A percentile compares a stretch with the other conserved stretches of the same genome.
Conservation (phyloP, 2,113 vertebrate species). For the Oreotragus oreotragus region DNA sequence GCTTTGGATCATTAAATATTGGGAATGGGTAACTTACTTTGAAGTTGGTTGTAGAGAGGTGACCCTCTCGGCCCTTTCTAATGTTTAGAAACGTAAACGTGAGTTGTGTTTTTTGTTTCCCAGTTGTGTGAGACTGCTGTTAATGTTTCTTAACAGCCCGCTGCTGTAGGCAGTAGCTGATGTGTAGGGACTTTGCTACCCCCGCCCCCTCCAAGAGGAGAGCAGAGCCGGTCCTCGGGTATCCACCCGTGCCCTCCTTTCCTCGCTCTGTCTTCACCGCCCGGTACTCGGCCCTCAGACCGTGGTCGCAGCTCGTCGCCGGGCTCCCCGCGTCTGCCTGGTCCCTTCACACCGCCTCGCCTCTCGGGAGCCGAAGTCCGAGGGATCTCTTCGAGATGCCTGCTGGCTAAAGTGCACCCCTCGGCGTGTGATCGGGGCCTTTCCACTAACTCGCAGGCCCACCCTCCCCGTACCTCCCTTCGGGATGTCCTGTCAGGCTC, state of each 20-base stretch:
- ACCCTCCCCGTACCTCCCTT: background rate
- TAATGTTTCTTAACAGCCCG: background rate
- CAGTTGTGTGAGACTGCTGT: background rate
- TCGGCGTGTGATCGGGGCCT: background rate
- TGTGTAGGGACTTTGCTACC: background rate
- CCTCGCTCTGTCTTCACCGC: background rate
- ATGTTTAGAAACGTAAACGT: background rate
- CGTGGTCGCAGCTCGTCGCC: background rate
- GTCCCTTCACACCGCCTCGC: background rate
- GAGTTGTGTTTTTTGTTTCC: background rate
- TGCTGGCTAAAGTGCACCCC: background rate
- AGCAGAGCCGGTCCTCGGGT: no score
- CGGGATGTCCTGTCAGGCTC: background rate
- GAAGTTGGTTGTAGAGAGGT: background rate
- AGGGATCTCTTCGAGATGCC: background rate
- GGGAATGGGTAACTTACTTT: background rate
- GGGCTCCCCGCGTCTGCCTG: background rate
- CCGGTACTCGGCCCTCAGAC: background rate
- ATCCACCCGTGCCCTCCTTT: background rate
- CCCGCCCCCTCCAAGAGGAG: background rate
- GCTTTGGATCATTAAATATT: background rate
- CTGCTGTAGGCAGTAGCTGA: background rate
- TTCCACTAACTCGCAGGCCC: background rate
- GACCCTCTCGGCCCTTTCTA: background rate
- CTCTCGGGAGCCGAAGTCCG: background rate